Evolutionary conservation across 2,888 invertebrate species (phyloP).

Genomic region (Timandra comae): DNA sequence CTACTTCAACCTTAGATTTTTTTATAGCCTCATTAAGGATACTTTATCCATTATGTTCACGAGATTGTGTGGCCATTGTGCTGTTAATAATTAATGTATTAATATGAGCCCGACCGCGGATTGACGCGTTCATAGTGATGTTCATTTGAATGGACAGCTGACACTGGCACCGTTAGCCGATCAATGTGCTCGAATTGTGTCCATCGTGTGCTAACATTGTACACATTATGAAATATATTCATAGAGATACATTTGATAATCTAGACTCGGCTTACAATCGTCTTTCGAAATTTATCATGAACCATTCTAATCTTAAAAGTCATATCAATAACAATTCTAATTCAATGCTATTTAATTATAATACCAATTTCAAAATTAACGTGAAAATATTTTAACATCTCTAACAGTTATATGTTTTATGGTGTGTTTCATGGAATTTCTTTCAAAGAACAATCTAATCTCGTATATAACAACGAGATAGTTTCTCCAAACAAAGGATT

Average conservation of each 20-base stretch:
- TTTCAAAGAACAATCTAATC: too few relatives aligned
- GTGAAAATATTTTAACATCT: too few relatives aligned
- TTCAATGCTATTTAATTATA: too few relatives aligned
- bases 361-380: too few relatives aligned
- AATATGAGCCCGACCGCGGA: constrained; percentile 43
- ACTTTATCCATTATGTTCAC: constrained; percentile 28
- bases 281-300: too few relatives aligned
- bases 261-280: too few relatives aligned
- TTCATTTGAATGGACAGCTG: constrained; percentile 48
- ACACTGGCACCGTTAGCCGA: constrained; percentile 50
- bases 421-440: too few relatives aligned
- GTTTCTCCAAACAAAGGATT: constrained; percentile 15
- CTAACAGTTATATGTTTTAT: too few relatives aligned
- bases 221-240: constrained; percentile 8
- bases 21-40: constrained; percentile 35
- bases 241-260: neutral
- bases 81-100: constrained; percentile 43
- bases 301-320: too few relatives aligned
- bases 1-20: too few relatives aligned
- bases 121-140: constrained; percentile 35
- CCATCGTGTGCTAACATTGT: constrained; percentile 14
- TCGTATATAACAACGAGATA: constrained; percentile 6
- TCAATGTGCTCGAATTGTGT: constrained; percentile 28
- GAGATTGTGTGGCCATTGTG: constrained; percentile 41
- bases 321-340: too few relatives aligned